Evolutionary conservation across 1,140 invertebrate species (phyloP), one percentile per base, ranked within the genome.

Genomic region (Psix sp.): DNA sequence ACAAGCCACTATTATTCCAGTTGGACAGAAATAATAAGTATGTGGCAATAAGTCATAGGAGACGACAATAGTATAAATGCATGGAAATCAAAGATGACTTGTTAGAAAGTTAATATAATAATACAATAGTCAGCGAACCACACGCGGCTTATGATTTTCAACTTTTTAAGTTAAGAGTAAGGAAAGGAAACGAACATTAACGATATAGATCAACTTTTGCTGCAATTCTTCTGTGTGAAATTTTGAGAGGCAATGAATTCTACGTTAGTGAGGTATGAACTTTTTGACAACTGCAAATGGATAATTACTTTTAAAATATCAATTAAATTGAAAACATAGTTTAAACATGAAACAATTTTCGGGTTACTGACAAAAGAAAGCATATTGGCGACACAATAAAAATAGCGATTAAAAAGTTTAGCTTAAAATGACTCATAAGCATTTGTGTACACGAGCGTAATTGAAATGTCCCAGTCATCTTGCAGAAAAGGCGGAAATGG

Each of bases 141-240:
- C n/a, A n/a, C n/a, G n/a, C n/a, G n/a, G n/a, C n/a, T n/a, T 60
- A 60, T 48, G 42, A 40, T 21, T 60, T 43, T 60, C 36, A 48
- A 60, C 56, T 48, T 60, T 60, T 60, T 43, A 38, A 60, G 48
- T 31, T 48, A 60, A 60, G 56, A 48, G 48, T 18, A 35, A 60
- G 43, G 56, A 46, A 62, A 62, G 57, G 45, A 62, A 62, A 62
- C 57, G 57, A 62, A 62, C 49, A 62, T 62, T 62, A 62, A 62
- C 57, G 57, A 62, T 62, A 62, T 36, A 33, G 57, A 40, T 45
- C 57, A 49, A 62, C 45, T 62, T 62, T 31, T 40, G 24, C 35
- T 21, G 21, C 42, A 62, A 36, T 62, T 62, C 36, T 40, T 16
- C 35, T 21, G 21, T 33, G 45, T 62, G 49, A 62, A 62, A 62